Evolutionary conservation across 30 jellyfish, hydroid and myxozoan genomes (phyloP).

Genomic region (Euphysa ruthae): DNA sequence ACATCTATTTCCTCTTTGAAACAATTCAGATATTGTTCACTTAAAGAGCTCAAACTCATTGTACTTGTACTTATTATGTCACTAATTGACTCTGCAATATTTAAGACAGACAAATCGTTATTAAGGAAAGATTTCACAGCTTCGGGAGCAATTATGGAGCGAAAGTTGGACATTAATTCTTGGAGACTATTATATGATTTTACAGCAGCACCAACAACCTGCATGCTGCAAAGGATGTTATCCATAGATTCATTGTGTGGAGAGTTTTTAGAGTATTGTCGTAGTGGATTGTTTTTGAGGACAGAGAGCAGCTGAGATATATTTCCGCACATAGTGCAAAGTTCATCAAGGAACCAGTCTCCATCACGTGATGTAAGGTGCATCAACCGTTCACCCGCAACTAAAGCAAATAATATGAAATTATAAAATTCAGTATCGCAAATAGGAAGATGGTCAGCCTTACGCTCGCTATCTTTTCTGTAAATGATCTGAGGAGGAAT

Average conservation of each 20-base stretch:
- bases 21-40: conserved; percentile 27
- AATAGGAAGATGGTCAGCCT: too few species aligned
- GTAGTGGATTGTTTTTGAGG: conserved; percentile 69
- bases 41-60: conserved; percentile 19
- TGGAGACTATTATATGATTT: conserved; percentile 58
- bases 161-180: conserved; percentile 72
- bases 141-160: conserved; percentile 79
- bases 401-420: conserved; percentile 5
- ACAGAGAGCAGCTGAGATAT: conserved; percentile 83
- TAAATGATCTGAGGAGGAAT: too few species aligned
- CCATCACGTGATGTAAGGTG: conserved; percentile 96
- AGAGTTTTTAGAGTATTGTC: conserved; percentile 39
- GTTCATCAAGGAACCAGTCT: conserved; percentile 94
- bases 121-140: conserved; percentile 59
- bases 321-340: conserved; percentile 88
- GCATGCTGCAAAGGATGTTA: conserved; percentile 62
- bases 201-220: conserved; percentile 54
- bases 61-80: conserved; percentile 25
- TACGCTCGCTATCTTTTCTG: too few species aligned
- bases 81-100: conserved; percentile 26
- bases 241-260: conserved; percentile 24
- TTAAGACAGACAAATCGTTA: conserved; percentile 42
- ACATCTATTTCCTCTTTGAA: conserved; percentile 17
- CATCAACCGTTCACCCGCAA: conserved; percentile 85
- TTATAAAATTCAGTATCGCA: too few species aligned